phyloP scores from a whole-genome alignment of 2,113 vertebrate species.

The Otolemur garnettii region DNA sequence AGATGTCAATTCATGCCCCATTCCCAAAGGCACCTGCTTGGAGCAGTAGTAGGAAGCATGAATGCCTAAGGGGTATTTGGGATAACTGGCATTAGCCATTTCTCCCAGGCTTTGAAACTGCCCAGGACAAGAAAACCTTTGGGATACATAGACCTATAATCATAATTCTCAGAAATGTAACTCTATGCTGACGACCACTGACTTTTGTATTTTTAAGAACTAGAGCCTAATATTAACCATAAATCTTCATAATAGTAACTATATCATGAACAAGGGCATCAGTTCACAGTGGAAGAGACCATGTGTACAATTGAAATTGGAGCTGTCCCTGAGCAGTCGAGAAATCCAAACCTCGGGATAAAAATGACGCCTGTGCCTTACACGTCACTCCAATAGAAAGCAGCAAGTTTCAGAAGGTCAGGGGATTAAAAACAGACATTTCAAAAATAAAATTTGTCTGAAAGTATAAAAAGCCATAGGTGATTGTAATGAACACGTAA shows the following conservation, averaged over 20 bases:
- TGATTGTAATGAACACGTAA: not conserved
- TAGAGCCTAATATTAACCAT: not conserved
- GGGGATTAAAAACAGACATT: conserved; percentile 48
- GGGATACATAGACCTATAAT: not conserved
- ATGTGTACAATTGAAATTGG: conserved; percentile 37
- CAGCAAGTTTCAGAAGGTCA: conserved; percentile 36
- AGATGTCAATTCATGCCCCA: not conserved
- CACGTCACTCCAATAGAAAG: conserved; percentile 39
- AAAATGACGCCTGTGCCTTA: conserved; percentile 14
- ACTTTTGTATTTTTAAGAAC: conserved; percentile 58
- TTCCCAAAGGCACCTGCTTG: not conserved
- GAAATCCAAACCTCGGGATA: not conserved
- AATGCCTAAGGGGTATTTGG: not conserved
- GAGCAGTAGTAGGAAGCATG: not conserved
- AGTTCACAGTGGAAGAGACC: not conserved
- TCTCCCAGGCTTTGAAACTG: not conserved
- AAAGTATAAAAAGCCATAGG: conserved; percentile 21
- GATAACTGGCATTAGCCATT: not conserved
- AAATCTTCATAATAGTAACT: not conserved
- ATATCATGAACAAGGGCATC: not conserved
- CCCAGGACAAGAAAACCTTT: conserved; percentile 3
- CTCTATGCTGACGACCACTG: not conserved
- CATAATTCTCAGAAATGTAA: conserved; percentile 38
- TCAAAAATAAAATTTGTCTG: conserved; percentile 57
- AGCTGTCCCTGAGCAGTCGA: conserved; percentile 19